These are phyloP conservation scores for Pseudomyrmex dendroicus DNA, from an alignment of 1,140 invertebrate species.

Conservation along the genomic window DNA sequence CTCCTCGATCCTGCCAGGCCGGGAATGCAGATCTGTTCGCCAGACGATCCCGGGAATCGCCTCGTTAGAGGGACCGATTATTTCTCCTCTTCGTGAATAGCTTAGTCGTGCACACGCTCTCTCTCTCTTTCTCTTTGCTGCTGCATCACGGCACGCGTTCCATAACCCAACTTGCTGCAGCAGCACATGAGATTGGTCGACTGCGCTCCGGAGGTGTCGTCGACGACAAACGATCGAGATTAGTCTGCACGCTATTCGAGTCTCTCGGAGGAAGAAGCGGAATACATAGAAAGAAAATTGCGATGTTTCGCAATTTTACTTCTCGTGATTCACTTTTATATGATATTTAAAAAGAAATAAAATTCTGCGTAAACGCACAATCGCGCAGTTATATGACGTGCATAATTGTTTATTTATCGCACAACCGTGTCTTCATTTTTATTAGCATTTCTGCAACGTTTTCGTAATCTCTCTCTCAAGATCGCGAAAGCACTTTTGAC, in stretches of 20 bases:
- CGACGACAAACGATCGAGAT: slow-evolving; percentile 52
- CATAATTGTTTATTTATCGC: no score
- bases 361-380: background rate
- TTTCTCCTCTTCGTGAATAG: slow-evolving; percentile 55
- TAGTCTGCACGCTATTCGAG: slow-evolving; percentile 19
- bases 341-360: background rate
- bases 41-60: slow-evolving; percentile 54
- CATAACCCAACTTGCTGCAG: slow-evolving; percentile 11
- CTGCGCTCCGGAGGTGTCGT: slow-evolving; percentile 21
- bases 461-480: no score
- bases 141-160: slow-evolving; percentile 42
- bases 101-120: background rate
- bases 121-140: background rate
- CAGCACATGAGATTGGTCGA: slow-evolving; percentile 16
- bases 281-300: background rate
- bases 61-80: slow-evolving; percentile 57
- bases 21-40: slow-evolving; percentile 66
- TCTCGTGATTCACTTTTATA: no score
- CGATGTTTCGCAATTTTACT: background rate
- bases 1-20: background rate
- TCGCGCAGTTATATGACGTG: no score
- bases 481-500: background rate
- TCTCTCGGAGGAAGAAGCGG: background rate
- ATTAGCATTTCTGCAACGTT: no score
- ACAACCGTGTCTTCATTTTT: no score